Percentiles rank a stretch among this genome's conserved stretches.
phyloP scores from a whole-genome alignment of 2,113 vertebrate genomes.

The Cromileptes altivelis region DNA sequence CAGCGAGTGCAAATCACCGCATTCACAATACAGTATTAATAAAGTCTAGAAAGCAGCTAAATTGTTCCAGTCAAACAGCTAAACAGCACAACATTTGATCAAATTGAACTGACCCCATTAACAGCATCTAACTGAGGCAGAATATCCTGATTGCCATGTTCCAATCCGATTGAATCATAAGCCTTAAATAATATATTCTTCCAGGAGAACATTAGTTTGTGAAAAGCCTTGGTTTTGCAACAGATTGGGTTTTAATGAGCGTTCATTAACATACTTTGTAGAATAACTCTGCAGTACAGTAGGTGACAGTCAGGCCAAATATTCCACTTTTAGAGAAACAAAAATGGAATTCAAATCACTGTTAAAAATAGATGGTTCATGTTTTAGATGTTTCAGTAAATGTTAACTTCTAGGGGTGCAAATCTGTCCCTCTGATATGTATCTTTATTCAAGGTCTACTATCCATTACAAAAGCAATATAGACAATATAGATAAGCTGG shows the following conservation, averaged over 20 bases:
- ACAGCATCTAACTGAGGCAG: constrained; percentile 13
- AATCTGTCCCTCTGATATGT: not conserved
- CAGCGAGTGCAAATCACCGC: constrained; percentile 34
- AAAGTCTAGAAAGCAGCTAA: constrained; percentile 22
- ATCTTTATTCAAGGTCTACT: not conserved
- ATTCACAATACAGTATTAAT: constrained; percentile 47
- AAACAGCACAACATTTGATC: constrained; percentile 20
- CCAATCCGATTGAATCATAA: not conserved
- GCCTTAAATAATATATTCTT: not conserved
- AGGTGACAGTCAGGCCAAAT: not conserved
- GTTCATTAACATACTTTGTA: not conserved
- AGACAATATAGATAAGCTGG: not conserved
- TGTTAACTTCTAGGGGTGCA: not conserved
- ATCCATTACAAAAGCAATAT: not conserved
- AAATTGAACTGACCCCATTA: constrained; percentile 20
- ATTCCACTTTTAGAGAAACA: not conserved
- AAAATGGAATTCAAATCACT: not conserved
- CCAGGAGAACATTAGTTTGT: not conserved
- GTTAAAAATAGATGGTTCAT: not conserved
- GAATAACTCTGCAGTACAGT: too few relatives aligned
- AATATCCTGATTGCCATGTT: not conserved
- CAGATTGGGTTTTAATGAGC: not conserved
- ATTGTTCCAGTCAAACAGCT: constrained; percentile 18
- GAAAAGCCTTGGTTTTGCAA: not conserved
- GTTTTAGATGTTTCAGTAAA: not conserved